A percentile compares a stretch with the other conserved stretches of the same genome.
Conservation (phyloP, 2,113 vertebrate species). For the Cygnus buccinator region DNA sequence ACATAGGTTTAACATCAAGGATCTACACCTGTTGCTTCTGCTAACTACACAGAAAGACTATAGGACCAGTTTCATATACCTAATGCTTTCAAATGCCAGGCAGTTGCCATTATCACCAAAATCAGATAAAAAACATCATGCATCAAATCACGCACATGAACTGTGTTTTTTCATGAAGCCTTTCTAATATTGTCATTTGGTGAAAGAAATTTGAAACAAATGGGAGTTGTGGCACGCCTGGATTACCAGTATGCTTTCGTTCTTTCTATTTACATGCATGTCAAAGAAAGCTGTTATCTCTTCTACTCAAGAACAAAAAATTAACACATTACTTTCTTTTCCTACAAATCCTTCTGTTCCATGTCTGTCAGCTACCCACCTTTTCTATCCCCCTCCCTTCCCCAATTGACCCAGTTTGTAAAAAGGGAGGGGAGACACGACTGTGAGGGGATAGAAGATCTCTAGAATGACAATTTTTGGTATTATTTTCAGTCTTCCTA, state of each 20-base stretch:
- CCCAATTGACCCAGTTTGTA: not conserved
- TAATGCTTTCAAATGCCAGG: not conserved
- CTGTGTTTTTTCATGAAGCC: not conserved
- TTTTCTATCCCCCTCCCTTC: not conserved
- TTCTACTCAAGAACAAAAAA: not conserved
- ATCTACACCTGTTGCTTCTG: not conserved
- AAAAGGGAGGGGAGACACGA: not conserved
- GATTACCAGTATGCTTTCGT: not conserved
- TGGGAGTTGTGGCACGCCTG: not conserved
- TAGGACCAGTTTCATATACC: not conserved
- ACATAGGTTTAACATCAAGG: not conserved
- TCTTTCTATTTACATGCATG: not conserved
- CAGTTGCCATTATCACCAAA: not conserved
- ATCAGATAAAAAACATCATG: not conserved
- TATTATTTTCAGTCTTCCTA: not conserved
- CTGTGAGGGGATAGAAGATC: not conserved
- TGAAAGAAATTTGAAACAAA: not conserved
- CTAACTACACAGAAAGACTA: not conserved
- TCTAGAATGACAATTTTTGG: accelerated
- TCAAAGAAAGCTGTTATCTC: not conserved
- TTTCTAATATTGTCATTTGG: not conserved
- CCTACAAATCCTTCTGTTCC: not conserved
- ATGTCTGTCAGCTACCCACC: not conserved
- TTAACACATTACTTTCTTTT: not conserved
- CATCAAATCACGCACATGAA: not conserved